phyloP scores from a whole-genome alignment of 2,888 invertebrate genomes.

The Isoperla grammatica region DNA sequence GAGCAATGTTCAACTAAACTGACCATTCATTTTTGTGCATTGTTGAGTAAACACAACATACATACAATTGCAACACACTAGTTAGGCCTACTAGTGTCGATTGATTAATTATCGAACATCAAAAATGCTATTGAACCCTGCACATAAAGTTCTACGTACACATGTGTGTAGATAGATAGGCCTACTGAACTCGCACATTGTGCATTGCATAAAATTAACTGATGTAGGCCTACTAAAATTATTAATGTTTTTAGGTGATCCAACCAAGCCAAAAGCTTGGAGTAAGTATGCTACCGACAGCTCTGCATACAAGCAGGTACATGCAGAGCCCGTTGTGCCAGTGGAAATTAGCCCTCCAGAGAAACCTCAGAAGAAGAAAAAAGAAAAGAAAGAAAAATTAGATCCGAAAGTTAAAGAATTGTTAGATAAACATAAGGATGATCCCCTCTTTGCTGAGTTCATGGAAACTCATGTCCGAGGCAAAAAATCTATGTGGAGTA shows the following conservation, averaged over 20 bases:
- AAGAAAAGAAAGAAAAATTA: conserved; percentile 38
- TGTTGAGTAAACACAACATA: too few species aligned
- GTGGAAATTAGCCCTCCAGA: conserved; percentile 30
- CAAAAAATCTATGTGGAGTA: conserved; percentile 48
- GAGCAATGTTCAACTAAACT: too few species aligned
- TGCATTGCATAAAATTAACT: too few species aligned
- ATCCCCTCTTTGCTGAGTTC: conserved; percentile 86
- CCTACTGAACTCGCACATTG: too few species aligned
- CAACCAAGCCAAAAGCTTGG: conserved; percentile 82
- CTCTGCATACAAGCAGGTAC: conserved; percentile 54
- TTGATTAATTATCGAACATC: too few species aligned
- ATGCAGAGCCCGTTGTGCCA: conserved; percentile 38
- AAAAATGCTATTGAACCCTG: too few species aligned
- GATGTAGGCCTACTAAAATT: too few species aligned
- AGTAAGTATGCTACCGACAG: conserved; percentile 85
- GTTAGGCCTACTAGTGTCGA: too few species aligned
- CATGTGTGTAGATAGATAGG: too few species aligned
- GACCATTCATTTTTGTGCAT: too few species aligned
- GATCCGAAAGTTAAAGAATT: conserved; percentile 8
- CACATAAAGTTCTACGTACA: too few species aligned
- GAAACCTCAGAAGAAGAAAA: conserved; percentile 36
- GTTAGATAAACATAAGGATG: conserved; percentile 59
- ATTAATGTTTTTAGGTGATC: conserved; percentile 46
- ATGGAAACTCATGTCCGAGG: conserved; percentile 70
- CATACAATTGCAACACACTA: too few species aligned